Base-by-base conservation (phyloP, 2,888 invertebrate species). In the Nymphalis urticae region DNA sequence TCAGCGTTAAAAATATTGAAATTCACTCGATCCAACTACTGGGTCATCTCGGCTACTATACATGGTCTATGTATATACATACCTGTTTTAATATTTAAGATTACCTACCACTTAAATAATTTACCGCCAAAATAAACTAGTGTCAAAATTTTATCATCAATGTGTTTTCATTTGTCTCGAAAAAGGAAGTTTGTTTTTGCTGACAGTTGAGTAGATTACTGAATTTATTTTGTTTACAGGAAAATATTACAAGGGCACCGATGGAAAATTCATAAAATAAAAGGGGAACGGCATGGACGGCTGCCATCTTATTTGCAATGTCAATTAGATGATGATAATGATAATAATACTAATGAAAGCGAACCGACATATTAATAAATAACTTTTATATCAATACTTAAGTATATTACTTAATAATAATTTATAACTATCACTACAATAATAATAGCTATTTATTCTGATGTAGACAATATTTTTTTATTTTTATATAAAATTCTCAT, bases 171-270 rank as follows among this genome's bases (percentile, higher is more conserved):
- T 24, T 24, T 24, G 6, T 53, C 21, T 10, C 21, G 5, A 21
- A 16, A n/a, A 16, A 7, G 1, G 7, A 24, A 24, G 5, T 53
- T 24, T 13, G 21, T 9, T 53, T 21, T 17, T 6, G 9, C 13
- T 53, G 16, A 7, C 5, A 24, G 16, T 56, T 60, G n/a, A n/a
- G n/a, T 21, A 21, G 6, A 47, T 60, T 19, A 60, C 21, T 21
- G 21, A 21, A 21, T 16, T 47, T 19, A 24, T 60, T 7, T 56
- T 32, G 56, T 68, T 62, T 56, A 17, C 81, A 92, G 92, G 73
- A 92, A 92, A 85, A 92, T 91, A 77, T 77, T 92, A 68, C 88
- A 89, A 82, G 92, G 90, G 0, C 92, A 92, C 72, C 81, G 85
- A 71, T 85, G 79, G 82, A 92, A 91, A 74, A 85, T 92, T 64